Evolutionary conservation across 2,888 invertebrate genomes (phyloP), one percentile per base, ranked within the genome.

Genomic region (Acanthacorydalis orientalis): DNA sequence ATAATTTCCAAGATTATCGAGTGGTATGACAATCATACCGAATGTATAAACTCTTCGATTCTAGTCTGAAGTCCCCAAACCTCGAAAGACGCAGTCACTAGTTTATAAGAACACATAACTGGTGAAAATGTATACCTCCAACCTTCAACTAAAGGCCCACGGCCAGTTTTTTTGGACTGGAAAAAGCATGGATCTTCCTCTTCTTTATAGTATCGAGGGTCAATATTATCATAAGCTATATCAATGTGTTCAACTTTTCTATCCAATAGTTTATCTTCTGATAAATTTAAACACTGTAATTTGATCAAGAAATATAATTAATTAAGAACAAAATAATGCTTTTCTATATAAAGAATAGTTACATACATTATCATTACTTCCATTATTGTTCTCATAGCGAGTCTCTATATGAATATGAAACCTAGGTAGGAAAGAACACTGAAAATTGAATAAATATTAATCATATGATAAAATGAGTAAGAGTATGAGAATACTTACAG

Each of bases 81-180:
- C 67, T 92, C 91, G 64, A 92, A 92, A 51, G 81, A 83, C 33
- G 83, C 85, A 59, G 80, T 74, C 0, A 91, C 90, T 46, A 84
- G 68, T 66, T 93, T 92, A 60, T 93, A 93, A 50, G 91, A 91
- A 67, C 91, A 92, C 92, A 92, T 92, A 44, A 92, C 79, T 0
- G 92, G 91, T 51, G 73, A 70, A 32, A 73, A 75, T 0, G 69
- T 72, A 12, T 80, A 77, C 45, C 78, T 69, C 92, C 92, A 92
- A 3, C 85, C 86, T 62, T 87, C 85, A 15, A 80, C 71, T 6
- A 92, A 67, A 0, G 90, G 90, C 0, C 92, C 92, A 33, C 92
- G 74, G 9, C 77, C 78, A 7, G 90, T 91, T 64, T 83, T 84
- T 56, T 70, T 70, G 0, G 91, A 91, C 62, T 83, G 82, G 58